Conservation (phyloP, 2,888 invertebrate genomes). For the Podabrus alpinus region DNA sequence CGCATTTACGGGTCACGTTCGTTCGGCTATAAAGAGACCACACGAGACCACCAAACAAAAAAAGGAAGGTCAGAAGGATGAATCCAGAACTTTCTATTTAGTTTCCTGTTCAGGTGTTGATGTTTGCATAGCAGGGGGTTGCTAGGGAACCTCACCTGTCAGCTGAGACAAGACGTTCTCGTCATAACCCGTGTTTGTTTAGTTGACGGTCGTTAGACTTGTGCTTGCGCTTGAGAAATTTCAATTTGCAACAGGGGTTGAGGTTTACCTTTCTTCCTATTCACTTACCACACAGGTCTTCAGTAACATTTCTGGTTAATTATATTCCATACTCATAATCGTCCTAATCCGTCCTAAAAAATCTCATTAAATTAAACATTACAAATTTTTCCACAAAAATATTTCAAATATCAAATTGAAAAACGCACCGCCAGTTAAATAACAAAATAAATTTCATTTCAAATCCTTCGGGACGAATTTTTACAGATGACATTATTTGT, state of each 20-base stretch:
- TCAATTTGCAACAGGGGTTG: conserved; percentile 28
- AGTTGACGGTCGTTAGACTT: conserved; percentile 32
- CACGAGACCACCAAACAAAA: conserved; percentile 4
- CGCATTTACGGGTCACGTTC: conserved; percentile 26
- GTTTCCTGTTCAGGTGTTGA: conserved; percentile 38
- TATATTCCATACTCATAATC: conserved; percentile 21
- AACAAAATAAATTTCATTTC: not conserved
- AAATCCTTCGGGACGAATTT: not conserved
- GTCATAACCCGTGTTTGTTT: conserved; percentile 36
- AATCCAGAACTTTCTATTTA: conserved; percentile 10
- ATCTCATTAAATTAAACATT: not conserved
- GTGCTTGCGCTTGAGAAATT: conserved; percentile 31
- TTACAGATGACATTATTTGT: not conserved
- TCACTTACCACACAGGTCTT: conserved; percentile 23
- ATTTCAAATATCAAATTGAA: not conserved
- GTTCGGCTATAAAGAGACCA: conserved; percentile 24
- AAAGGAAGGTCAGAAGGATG: conserved; percentile 18
- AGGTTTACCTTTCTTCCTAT: conserved; percentile 26
- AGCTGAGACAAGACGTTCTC: conserved; percentile 31
- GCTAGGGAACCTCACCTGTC: conserved; percentile 44
- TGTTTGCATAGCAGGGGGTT: conserved; percentile 46
- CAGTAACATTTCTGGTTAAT: conserved; percentile 25
- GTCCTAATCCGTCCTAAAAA: not conserved
- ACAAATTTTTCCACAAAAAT: not conserved
- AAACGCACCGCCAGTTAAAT: not conserved